Base-by-base conservation (phyloP, 2,113 vertebrate species). In the Taurulus bubalis region DNA sequence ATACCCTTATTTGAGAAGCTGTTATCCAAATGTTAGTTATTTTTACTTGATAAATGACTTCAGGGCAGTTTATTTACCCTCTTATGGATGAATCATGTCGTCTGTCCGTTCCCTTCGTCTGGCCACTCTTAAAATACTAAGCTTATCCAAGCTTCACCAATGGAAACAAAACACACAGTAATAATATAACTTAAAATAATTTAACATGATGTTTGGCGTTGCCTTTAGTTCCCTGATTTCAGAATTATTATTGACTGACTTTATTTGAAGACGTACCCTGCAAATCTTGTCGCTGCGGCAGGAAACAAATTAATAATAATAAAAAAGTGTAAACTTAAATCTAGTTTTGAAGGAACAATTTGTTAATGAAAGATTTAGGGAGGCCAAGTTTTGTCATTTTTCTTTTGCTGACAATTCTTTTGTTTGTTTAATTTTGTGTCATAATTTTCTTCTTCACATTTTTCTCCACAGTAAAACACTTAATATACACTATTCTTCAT, bases 381-480 rank as follows among this genome's bases (percentile, higher is more conserved):
- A 77, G 36, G 28, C 14, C 16, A 47, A 34, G 14, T 80, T 74
- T 55, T n/a, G 4, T 65, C 4, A 28, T 58, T 16, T 85, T 80
- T 75, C 16, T 60, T 79, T 82, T 76, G 40, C 75, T 72, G 26
- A 15, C 7, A n/a, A 14, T 73, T 69, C 6, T n/a, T 80, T 74
- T 56, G 10, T 75, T 79, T 49, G 28, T 55, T 81, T 66, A 36
- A 38, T 86, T 71, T 49, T 76, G n/a, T 77, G 59, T 70, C 34
- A 51, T 74, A 10, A n/a, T 75, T 71, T 81, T 78, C 45, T 67
- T 80, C 40, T 80, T 82, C 71, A 49, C 28, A 32, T 77, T 82
- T 80, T 69, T 30, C 18, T 75, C n/a, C 55, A 77, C 24, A 65
- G 10, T 1, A n/a, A 58, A 51, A 69, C 34, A 22, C 16, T 26